A percentile compares a stretch with the other conserved stretches of the same genome.
Evolutionary conservation across 2,113 vertebrate species (phyloP).

Genomic region (Anguilla rostrata): DNA sequence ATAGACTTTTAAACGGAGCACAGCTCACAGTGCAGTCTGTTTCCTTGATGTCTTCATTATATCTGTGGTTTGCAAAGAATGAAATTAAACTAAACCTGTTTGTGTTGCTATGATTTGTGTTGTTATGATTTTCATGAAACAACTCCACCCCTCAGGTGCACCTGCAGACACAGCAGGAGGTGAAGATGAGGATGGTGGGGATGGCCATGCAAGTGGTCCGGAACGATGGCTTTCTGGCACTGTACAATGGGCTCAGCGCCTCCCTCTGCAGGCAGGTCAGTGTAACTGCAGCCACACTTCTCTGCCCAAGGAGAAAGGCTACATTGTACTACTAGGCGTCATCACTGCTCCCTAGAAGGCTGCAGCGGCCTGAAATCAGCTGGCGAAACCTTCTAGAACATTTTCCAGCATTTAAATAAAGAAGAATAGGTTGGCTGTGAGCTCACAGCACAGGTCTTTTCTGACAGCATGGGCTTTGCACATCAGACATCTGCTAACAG

Average conservation of each 20-base stretch:
- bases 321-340: background rate
- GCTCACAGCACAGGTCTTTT: background rate
- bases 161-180: constrained; percentile 96
- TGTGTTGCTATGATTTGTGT: too few relatives aligned
- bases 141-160: constrained; percentile 77
- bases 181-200: constrained; percentile 85
- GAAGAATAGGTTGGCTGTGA: background rate
- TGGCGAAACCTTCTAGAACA: background rate
- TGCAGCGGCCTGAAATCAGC: background rate
- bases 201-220: constrained; percentile 88
- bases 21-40: too few relatives aligned
- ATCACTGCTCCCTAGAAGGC: background rate
- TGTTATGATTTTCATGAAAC: background rate
- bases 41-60: background rate
- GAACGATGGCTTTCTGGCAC: constrained; percentile 81
- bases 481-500: background rate
- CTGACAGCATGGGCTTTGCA: background rate
- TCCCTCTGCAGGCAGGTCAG: constrained; percentile 90
- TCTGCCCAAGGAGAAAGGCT: background rate
- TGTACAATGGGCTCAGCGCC: constrained; percentile 92
- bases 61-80: background rate
- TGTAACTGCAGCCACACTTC: background rate
- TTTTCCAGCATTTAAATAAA: background rate
- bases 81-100: too few relatives aligned
- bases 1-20: too few relatives aligned